These are phyloP conservation scores for Anadara kagoshimensis DNA, from an alignment of 1,140 invertebrate species.

Conservation along the genomic window DNA sequence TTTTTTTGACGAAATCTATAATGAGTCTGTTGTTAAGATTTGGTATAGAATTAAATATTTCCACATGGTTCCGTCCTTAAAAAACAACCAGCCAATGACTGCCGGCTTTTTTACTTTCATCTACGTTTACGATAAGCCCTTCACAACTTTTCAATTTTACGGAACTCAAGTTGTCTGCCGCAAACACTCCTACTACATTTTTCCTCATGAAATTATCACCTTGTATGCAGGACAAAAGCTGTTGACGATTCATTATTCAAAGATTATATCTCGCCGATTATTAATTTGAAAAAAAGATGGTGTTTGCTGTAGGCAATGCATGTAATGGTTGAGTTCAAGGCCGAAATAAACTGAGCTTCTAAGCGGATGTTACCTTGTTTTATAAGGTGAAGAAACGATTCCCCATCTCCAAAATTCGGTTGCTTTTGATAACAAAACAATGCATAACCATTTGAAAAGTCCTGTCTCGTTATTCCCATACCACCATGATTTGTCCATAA, in stretches of 20 bases:
- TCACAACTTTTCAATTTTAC: too few relatives aligned
- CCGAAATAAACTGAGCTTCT: conserved; percentile 25
- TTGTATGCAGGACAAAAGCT: too few relatives aligned
- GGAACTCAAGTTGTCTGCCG: too few relatives aligned
- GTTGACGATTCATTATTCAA: conserved; percentile 5
- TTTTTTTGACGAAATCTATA: conserved; percentile 11
- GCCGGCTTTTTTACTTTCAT: conserved; percentile 1
- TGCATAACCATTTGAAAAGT: conserved; percentile 8
- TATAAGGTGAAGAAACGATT: conserved; percentile 16
- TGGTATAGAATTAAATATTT: conserved; percentile 32
- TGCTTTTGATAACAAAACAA: conserved; percentile 32
- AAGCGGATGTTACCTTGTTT: conserved; percentile 39
- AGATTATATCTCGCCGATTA: conserved; percentile 24
- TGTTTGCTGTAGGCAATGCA: conserved; percentile 31
- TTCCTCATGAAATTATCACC: too few relatives aligned
- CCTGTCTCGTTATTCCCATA: conserved; percentile 9
- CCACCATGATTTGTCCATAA: conserved; percentile 17
- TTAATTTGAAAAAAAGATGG: conserved; percentile 38
- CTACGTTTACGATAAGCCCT: conserved; percentile 36
- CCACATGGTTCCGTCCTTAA: not conserved
- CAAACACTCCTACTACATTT: too few relatives aligned
- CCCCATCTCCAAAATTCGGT: conserved; percentile 23
- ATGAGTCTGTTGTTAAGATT: not conserved
- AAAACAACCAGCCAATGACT: conserved; percentile 36
- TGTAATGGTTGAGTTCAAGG: conserved; percentile 15